Percentiles rank a stretch among this genome's conserved stretches.
Conservation (phyloP, 2,797 vertebrate species). For the Trichosurus vulpecula region DNA sequence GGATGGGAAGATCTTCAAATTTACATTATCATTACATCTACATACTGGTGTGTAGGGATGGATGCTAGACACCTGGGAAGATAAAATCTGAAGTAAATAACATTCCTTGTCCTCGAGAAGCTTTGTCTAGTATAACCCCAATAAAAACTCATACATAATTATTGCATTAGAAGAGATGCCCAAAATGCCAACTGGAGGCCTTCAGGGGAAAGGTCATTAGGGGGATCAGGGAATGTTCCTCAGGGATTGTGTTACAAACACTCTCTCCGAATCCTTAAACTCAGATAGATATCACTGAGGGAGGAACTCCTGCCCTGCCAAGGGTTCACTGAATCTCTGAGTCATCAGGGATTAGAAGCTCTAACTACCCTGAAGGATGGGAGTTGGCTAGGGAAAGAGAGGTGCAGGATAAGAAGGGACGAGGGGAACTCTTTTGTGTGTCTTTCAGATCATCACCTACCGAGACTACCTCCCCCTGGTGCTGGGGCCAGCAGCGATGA, state of each 20-base stretch:
- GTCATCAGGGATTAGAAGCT: neutral
- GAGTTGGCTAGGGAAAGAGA: neutral
- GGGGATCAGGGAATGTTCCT: neutral
- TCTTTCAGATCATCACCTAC: slow-evolving; percentile 89
- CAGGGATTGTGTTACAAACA: neutral
- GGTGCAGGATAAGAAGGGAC: neutral
- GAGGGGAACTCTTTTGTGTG: neutral
- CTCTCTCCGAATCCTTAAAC: neutral
- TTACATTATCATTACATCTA: too few species aligned
- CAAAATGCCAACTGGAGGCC: neutral
- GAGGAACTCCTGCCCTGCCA: neutral
- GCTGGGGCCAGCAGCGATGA: slow-evolving; percentile 80
- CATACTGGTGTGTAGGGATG: neutral
- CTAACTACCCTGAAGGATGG: neutral
- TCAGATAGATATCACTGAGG: neutral
- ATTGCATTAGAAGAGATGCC: neutral
- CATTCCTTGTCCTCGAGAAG: neutral
- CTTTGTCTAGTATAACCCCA: neutral
- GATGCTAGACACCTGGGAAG: neutral
- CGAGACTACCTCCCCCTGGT: slow-evolving; percentile 91
- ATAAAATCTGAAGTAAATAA: neutral
- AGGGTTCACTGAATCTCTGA: neutral
- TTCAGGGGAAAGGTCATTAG: neutral
- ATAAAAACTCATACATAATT: neutral
- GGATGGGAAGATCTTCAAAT: too few species aligned